Percentiles rank a stretch among this genome's conserved stretches.
phyloP scores from a whole-genome alignment of 2,797 vertebrate species.

The Caiman crocodilus region DNA sequence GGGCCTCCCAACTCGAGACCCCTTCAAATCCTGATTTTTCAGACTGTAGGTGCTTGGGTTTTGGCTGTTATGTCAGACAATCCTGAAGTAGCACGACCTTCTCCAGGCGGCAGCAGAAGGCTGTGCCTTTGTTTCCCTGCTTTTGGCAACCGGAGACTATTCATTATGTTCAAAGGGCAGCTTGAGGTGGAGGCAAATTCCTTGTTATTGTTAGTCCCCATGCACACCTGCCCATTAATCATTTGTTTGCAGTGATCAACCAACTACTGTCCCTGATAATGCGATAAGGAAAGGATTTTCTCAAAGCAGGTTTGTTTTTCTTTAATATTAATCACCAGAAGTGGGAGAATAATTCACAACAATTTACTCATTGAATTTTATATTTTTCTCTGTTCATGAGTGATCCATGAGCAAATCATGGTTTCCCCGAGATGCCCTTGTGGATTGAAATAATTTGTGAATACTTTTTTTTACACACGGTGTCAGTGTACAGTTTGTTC shows the following conservation, averaged over 20 bases:
- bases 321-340: background rate
- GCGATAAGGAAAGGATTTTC: background rate
- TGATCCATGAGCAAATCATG: background rate
- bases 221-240: background rate
- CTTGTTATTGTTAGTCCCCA: background rate
- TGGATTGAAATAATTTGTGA: background rate
- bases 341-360: background rate
- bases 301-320: background rate
- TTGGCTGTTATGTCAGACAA: background rate
- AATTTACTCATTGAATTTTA: background rate
- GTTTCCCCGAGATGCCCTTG: background rate
- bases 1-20: fast-evolving
- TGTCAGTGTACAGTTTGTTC: background rate
- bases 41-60: background rate
- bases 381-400: background rate
- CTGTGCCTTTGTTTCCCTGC: fast-evolving
- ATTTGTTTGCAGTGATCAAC: background rate
- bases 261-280: background rate
- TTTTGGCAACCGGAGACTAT: background rate
- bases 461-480: background rate
- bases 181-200: constrained; percentile 10
- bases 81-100: background rate
- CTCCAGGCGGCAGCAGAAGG: fast-evolving
- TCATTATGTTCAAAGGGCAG: background rate
- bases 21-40: constrained; percentile 2